Base-by-base conservation (phyloP, 2,797 vertebrate genomes). In the Sebastolobus alascanus region DNA sequence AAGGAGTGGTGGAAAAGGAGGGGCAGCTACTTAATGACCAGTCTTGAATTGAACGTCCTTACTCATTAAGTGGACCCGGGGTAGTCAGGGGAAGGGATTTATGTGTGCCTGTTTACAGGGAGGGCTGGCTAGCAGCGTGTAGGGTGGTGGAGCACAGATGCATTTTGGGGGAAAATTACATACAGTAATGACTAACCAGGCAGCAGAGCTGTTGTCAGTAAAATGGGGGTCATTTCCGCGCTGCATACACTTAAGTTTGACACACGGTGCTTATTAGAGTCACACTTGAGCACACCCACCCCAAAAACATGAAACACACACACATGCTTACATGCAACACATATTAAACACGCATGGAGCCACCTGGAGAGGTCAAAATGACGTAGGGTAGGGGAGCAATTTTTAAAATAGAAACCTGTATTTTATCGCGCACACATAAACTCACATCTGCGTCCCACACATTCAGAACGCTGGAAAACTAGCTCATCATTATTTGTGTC, bases 241-340 rank as follows among this genome's bases (percentile, higher is more conserved):
- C 82, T 87, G 56, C 35, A 74, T 80, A 87, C 75, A 84, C 82
- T 90, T 89, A 76, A 64, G 68, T 74, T 80, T 84, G 86, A 86
- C 83, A 72, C 84, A 86, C 66, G 74, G 63, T 89, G 79, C 87
- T 91, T 83, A 93, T 93, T 92, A 91, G n/a, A 79, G 72, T 73
- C 75, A 83, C 84, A 84, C 84, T 68, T 18, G 43, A 72, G 72
- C 59, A 68, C 50, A 75, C 77, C 77, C 75, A 68, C 63, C 63
- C 35, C n/a, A 71, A 76, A 85, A 50, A 72, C 67, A 80, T 54
- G 29, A 75, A 82, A 87, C 55, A 60, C 70, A 67, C 70, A 67
- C 77, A 80, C 68, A 81, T 58, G 52, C 31, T 73, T 82, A 76
- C 68, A 78, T 61, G 68, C 72, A 90, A 73, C 83, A 72, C 68